phyloP scores from a whole-genome alignment of 2,797 vertebrate species.

The Bufotes viridis region DNA sequence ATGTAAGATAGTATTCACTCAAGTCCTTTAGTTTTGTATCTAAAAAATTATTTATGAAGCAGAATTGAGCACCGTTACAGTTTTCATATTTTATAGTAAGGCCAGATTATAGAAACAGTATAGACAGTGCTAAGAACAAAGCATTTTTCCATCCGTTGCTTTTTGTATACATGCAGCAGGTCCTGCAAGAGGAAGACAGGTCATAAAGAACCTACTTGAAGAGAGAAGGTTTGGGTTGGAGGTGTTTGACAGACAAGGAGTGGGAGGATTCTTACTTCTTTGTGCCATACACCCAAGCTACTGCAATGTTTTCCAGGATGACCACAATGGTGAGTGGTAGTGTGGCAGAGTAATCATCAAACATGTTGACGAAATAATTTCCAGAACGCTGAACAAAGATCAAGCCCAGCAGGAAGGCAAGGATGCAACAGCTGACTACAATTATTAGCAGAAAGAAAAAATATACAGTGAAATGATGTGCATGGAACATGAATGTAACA shows the following conservation, averaged over 20 bases:
- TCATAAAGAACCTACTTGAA: slow-evolving; percentile 18
- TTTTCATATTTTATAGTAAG: neutral
- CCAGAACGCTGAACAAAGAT: slow-evolving; percentile 94
- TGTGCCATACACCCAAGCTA: slow-evolving; percentile 94
- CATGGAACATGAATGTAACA: slow-evolving; percentile 28
- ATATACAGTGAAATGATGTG: slow-evolving; percentile 42
- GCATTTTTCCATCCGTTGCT: neutral
- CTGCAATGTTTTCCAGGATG: slow-evolving; percentile 91
- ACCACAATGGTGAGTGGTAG: slow-evolving; percentile 91
- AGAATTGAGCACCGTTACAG: no score
- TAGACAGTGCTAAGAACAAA: neutral
- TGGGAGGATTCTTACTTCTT: slow-evolving; percentile 82
- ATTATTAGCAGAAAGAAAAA: slow-evolving; percentile 60
- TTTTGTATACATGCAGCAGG: neutral
- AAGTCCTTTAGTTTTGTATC: neutral
- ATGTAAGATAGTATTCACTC: neutral
- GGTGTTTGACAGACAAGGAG: slow-evolving; percentile 41
- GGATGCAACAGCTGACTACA: slow-evolving; percentile 88
- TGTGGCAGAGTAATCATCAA: slow-evolving; percentile 93
- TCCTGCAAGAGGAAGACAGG: neutral
- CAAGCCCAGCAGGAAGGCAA: slow-evolving; percentile 89
- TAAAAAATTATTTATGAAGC: neutral
- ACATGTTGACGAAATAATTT: slow-evolving; percentile 97
- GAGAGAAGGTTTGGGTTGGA: slow-evolving; percentile 9
- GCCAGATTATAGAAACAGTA: neutral